Evolutionary conservation across 2,113 vertebrate genomes (phyloP).

Genomic region (Dasyprocta punctata): DNA sequence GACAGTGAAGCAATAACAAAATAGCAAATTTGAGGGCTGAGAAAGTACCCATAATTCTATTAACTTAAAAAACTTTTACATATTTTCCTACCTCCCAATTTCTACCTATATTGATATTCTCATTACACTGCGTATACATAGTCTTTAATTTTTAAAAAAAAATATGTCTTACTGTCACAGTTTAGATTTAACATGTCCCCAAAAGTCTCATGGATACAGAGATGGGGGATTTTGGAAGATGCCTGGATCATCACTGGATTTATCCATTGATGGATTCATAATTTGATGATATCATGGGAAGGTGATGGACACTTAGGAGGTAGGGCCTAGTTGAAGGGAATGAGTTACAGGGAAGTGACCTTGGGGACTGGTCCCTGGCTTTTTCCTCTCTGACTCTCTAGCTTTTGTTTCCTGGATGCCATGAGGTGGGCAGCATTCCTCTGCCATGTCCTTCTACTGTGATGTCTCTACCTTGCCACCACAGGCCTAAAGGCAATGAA

Average conservation of each 20-base stretch:
- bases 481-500: neutral
- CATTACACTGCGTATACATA: neutral
- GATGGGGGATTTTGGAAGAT: neutral
- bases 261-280: neutral
- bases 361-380: neutral
- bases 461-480: neutral
- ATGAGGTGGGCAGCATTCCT: neutral
- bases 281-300: neutral
- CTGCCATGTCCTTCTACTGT: neutral
- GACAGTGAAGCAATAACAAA: neutral
- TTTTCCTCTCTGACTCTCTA: neutral
- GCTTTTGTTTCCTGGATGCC: neutral
- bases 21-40: neutral
- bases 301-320: neutral
- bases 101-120: neutral
- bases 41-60: neutral
- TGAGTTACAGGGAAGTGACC: neutral
- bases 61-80: neutral
- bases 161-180: neutral
- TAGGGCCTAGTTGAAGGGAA: neutral
- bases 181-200: neutral
- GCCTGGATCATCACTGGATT: neutral
- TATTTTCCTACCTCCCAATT: neutral
- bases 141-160: neutral
- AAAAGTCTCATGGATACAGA: neutral